Evolutionary conservation across 1,140 invertebrate species (phyloP).

Genomic region (Drosophila jambulina): DNA sequence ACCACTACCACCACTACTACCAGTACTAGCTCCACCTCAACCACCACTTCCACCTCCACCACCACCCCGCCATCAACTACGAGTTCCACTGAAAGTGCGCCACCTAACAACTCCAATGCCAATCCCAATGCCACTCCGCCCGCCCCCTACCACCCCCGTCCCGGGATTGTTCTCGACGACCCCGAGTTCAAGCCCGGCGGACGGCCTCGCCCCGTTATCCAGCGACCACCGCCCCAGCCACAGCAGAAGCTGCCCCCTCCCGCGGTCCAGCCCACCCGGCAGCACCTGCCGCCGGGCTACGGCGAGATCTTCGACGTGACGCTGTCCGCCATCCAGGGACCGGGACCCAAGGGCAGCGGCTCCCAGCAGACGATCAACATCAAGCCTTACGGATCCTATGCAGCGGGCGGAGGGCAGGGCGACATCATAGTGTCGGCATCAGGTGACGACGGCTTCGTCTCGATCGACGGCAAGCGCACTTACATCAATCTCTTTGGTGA

Average conservation of each 20-base stretch:
- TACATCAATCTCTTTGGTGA: constrained; percentile 93
- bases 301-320: constrained; percentile 95
- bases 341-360: constrained; percentile 86
- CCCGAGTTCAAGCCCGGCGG: constrained; percentile 90
- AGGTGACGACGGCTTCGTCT: constrained; percentile 93
- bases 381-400: constrained; percentile 78
- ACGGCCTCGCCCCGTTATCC: constrained; percentile 74
- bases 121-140: constrained; percentile 57
- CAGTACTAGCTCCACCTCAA: constrained; percentile 37
- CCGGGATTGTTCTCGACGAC: constrained; percentile 93
- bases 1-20: constrained; percentile 59
- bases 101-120: constrained; percentile 44
- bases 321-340: constrained; percentile 94
- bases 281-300: constrained; percentile 85
- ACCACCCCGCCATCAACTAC: constrained; percentile 48
- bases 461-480: constrained; percentile 95
- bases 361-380: constrained; percentile 85
- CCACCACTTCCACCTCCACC: constrained; percentile 44
- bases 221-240: constrained; percentile 81
- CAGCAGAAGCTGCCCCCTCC: constrained; percentile 54
- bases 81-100: constrained; percentile 57
- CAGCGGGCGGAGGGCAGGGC: constrained; percentile 55
- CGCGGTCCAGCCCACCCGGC: constrained; percentile 67
- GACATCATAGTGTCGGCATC: constrained; percentile 92
- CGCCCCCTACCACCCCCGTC: constrained; percentile 88